phyloP scores from a whole-genome alignment of 2,888 invertebrate genomes.

The Sericinus montela region DNA sequence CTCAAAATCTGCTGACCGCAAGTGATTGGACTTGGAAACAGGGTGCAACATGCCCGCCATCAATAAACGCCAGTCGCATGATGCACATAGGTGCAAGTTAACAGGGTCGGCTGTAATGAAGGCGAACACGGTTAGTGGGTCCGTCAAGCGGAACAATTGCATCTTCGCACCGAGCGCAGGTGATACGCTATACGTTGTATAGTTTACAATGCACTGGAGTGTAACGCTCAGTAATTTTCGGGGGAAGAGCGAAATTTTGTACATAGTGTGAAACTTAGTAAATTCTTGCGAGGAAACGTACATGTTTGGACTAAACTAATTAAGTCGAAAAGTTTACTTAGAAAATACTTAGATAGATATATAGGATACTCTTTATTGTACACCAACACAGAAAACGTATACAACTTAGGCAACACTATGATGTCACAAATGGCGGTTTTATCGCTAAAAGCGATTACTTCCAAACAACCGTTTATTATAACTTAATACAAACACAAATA shows the following conservation, averaged over 20 bases:
- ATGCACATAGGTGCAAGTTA: slow-evolving; percentile 23
- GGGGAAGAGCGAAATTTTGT: slow-evolving; percentile 12
- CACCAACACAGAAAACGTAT: no score
- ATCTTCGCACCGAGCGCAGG: slow-evolving; percentile 50
- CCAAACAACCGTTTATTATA: no score
- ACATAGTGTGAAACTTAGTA: slow-evolving; percentile 12
- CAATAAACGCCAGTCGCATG: not conserved
- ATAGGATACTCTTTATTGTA: no score
- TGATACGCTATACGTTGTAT: slow-evolving; percentile 18
- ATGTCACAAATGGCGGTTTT: no score
- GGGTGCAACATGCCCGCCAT: not conserved
- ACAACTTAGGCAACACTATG: no score
- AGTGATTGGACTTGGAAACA: not conserved
- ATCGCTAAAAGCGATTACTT: no score
- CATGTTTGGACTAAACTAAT: not conserved
- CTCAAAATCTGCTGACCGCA: not conserved
- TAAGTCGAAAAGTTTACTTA: not conserved
- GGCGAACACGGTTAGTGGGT: slow-evolving; percentile 73
- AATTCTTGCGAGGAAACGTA: slow-evolving; percentile 6
- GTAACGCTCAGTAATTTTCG: slow-evolving; percentile 13
- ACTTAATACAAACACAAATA: no score
- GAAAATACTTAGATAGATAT: no score
- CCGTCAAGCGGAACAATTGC: slow-evolving; percentile 76
- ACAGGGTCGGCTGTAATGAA: slow-evolving; percentile 47
- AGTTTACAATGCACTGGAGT: slow-evolving; percentile 23